These are phyloP conservation scores for Nixonia krombeini DNA, from an alignment of 1,140 invertebrate species.

Conservation along the genomic window DNA sequence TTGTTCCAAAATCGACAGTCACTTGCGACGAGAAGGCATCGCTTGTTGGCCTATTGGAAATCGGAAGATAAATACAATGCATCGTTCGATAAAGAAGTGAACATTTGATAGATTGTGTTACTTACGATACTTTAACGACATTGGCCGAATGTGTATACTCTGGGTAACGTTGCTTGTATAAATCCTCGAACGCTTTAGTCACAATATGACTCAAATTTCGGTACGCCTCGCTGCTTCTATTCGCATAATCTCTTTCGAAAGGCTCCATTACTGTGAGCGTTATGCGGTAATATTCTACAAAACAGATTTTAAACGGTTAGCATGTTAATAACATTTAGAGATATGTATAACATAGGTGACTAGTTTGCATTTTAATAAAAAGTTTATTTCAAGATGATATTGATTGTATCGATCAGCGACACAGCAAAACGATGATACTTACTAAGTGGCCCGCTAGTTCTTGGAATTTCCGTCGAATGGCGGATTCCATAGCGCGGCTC, in stretches of 20 bases:
- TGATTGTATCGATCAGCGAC: too few relatives aligned
- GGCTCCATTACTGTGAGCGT: conserved; percentile 62
- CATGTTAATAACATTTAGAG: too few relatives aligned
- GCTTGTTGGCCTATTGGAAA: conserved; percentile 46
- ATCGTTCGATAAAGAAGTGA: too few relatives aligned
- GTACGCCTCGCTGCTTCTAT: conserved; percentile 57
- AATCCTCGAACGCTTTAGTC: conserved; percentile 53
- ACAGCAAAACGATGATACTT: too few relatives aligned
- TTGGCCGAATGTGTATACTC: conserved; percentile 53
- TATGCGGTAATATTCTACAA: conserved; percentile 60
- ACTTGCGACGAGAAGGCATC: conserved; percentile 63
- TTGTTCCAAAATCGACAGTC: conserved; percentile 62
- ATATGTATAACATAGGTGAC: too few relatives aligned
- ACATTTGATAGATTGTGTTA: conserved; percentile 17
- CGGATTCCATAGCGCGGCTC: background rate
- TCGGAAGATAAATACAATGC: too few relatives aligned
- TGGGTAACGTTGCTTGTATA: conserved; percentile 53
- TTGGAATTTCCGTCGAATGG: conserved; percentile 20
- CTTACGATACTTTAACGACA: conserved; percentile 66
- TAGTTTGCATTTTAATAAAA: too few relatives aligned
- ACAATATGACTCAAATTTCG: conserved; percentile 54
- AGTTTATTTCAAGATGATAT: too few relatives aligned
- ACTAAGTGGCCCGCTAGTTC: conserved; percentile 31
- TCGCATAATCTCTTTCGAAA: conserved; percentile 53
- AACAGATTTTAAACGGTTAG: too few relatives aligned